These are phyloP conservation scores for Mirounga angustirostris DNA, from an alignment of 2,113 vertebrate species.

Conservation along the genomic window DNA sequence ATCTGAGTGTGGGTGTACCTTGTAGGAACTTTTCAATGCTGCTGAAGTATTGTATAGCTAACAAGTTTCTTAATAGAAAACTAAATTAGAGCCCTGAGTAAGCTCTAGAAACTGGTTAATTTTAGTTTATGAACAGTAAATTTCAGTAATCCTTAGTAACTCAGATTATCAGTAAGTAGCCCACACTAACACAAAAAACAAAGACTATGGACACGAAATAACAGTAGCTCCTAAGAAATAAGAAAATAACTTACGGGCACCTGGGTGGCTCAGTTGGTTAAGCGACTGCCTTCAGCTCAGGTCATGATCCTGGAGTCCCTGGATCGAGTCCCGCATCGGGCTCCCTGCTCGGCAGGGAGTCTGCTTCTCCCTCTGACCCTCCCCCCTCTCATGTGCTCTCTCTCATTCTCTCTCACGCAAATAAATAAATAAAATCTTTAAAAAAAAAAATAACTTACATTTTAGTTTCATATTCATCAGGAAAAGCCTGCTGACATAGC, in stretches of 20 bases:
- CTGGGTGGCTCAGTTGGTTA: too few species aligned
- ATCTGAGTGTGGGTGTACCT: background rate
- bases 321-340: too few species aligned
- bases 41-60: background rate
- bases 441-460: background rate
- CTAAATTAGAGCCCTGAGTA: background rate
- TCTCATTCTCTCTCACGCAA: too few species aligned
- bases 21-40: background rate
- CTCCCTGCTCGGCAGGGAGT: too few species aligned
- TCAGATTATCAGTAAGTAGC: constrained; percentile 27
- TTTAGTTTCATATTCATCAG: constrained; percentile 12
- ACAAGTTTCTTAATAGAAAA: constrained; percentile 11
- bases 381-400: too few species aligned
- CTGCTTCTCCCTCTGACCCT: too few species aligned
- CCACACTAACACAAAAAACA: background rate
- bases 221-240: background rate
- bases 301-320: too few species aligned
- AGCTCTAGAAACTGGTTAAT: background rate
- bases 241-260: background rate
- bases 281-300: too few species aligned
- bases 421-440: too few species aligned
- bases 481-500: background rate
- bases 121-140: constrained; percentile 11
- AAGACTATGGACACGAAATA: background rate
- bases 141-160: constrained; percentile 11